Conservation (phyloP, 1,140 invertebrate genomes). For the Leptinotarsa defecta region DNA sequence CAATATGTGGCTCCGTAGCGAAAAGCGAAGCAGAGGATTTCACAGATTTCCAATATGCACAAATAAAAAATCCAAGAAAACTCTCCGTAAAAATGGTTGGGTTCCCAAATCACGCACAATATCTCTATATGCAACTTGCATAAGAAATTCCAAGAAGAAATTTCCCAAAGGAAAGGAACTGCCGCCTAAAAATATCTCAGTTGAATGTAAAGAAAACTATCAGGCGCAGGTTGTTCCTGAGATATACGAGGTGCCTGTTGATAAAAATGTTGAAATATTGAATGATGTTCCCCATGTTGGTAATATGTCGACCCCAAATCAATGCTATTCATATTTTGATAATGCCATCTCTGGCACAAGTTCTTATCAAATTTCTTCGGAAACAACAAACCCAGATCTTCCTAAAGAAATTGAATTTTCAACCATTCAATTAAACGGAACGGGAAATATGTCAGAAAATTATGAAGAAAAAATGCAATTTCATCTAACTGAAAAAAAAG, state of each 20-base stretch:
- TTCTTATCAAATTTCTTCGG: slow-evolving; percentile 33
- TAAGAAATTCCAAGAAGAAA: slow-evolving; percentile 32
- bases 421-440: slow-evolving; percentile 41
- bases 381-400: slow-evolving; percentile 42
- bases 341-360: slow-evolving; percentile 28
- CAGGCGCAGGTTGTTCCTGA: slow-evolving; percentile 52
- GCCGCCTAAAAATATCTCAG: slow-evolving; percentile 25
- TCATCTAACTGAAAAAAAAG: slow-evolving; percentile 45
- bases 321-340: slow-evolving; percentile 37
- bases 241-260: slow-evolving; percentile 39
- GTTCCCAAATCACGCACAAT: slow-evolving; percentile 29
- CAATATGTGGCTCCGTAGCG: slow-evolving; percentile 53
- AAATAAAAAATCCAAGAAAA: slow-evolving; percentile 31
- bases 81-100: slow-evolving; percentile 36
- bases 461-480: slow-evolving; percentile 45
- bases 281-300: slow-evolving; percentile 23
- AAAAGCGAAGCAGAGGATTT: slow-evolving; percentile 45
- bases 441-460: slow-evolving; percentile 14
- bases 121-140: slow-evolving; percentile 27
- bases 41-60: slow-evolving; percentile 37
- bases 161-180: slow-evolving; percentile 25
- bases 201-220: slow-evolving; percentile 51
- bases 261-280: slow-evolving; percentile 28
- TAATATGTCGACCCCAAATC: slow-evolving; percentile 29
- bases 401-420: slow-evolving; percentile 55